A percentile compares a stretch with the other conserved stretches of the same genome.
phyloP scores from a whole-genome alignment of 1,140 invertebrate genomes.

The Cherax destructor region DNA sequence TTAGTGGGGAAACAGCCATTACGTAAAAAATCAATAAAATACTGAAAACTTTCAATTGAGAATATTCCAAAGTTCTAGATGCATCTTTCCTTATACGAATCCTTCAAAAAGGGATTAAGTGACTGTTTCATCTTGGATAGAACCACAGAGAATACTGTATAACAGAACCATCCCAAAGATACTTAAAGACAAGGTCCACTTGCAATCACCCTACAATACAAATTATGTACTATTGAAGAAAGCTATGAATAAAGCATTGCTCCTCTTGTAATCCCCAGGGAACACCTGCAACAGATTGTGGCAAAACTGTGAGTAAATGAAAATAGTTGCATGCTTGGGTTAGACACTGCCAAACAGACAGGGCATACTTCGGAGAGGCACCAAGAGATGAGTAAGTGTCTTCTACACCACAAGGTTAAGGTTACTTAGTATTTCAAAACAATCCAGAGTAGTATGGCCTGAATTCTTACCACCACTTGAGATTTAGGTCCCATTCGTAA shows the following conservation, averaged over 20 bases:
- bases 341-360: constrained; percentile 1
- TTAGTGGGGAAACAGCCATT: no score
- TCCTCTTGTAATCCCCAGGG: constrained; percentile 7
- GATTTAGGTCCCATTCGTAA: constrained; percentile 1
- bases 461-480: constrained; percentile 16
- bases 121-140: neutral
- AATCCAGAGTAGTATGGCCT: constrained; percentile 5
- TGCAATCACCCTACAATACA: constrained; percentile 2
- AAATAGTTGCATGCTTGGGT: constrained; percentile 5
- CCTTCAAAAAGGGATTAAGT: neutral
- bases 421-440: neutral
- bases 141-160: neutral
- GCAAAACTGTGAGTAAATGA: constrained; percentile 3
- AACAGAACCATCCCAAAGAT: neutral
- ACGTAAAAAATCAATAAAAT: no score
- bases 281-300: constrained; percentile 3
- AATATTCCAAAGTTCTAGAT: neutral
- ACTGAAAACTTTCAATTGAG: no score
- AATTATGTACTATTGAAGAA: constrained; percentile 7
- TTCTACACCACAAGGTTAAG: constrained; percentile 13
- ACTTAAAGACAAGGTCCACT: neutral
- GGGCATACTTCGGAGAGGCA: constrained; percentile 4
- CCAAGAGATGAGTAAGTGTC: neutral
- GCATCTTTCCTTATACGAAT: neutral
- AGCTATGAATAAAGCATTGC: constrained; percentile 1